These are phyloP conservation scores for Lasius platythorax DNA, from an alignment of 2,888 invertebrate genomes.

Conservation along the genomic window DNA sequence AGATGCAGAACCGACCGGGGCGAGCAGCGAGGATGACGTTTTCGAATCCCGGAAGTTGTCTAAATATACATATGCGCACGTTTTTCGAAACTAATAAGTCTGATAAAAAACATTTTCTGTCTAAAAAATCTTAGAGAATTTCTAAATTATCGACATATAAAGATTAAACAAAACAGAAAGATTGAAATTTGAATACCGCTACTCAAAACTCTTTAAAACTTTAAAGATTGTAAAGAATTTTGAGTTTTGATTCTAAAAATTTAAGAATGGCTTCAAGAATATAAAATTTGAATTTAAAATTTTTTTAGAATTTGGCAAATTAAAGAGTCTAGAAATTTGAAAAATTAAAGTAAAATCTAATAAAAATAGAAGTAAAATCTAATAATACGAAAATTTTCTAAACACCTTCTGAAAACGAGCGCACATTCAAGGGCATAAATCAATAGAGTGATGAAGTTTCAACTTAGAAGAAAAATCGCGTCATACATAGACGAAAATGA, in stretches of 20 bases:
- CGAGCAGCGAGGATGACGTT: constrained; percentile 62
- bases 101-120: neutral
- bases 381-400: neutral
- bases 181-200: neutral
- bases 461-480: constrained; percentile 58
- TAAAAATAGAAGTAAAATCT: neutral
- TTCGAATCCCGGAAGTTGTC: constrained; percentile 32
- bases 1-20: constrained; percentile 44
- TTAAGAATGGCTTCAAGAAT: neutral
- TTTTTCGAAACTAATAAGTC: constrained; percentile 16
- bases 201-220: neutral
- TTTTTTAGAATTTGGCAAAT: neutral
- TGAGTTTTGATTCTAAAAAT: neutral
- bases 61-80: constrained; percentile 4
- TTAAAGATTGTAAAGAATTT: neutral
- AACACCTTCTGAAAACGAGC: constrained; percentile 28
- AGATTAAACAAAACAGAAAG: neutral
- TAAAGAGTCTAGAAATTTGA: neutral
- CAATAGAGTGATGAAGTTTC: constrained; percentile 64
- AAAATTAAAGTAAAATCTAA: neutral
- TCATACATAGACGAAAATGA: constrained; percentile 61
- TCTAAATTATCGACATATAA: neutral
- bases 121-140: neutral
- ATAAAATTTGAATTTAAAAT: neutral
- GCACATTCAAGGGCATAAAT: constrained; percentile 22